Evolutionary conservation across 2,888 invertebrate genomes (phyloP), one percentile per base, ranked within the genome.

Genomic region (Drosophila lacicola): DNA sequence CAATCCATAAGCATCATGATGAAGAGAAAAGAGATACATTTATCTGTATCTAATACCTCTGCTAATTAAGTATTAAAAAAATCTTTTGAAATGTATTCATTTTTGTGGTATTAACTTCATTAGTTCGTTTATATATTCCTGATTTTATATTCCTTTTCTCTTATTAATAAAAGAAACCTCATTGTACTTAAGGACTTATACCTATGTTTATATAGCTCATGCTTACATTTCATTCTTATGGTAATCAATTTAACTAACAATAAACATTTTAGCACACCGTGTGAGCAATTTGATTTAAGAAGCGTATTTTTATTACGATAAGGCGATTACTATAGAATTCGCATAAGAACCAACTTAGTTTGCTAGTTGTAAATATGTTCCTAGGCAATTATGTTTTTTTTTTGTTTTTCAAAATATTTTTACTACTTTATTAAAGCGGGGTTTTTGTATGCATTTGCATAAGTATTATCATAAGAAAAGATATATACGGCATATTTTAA

Each of bases 251-350:
- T 19, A 19, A 39, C 9, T n/a, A 34, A 19, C 29, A 37, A 44
- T 33, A 37, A 21, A 36, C n/a, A 36, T 36, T 36, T 41, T 33
- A 29, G 17, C 63, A 25, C 19, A 36, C 14, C 10, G 14, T 14
- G 14, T 17, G 19, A 33, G 8, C 9, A 46, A 44, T 33, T 50
- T 51, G 0, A 8, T 4, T 19, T n/a, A 10, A 21, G 8, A 25
- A 1, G 1, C n/a, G n/a, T 6, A 42, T 21, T 67, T 71, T 60
- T 60, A 67, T 47, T 39, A 21, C 8, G 8, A 3, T 56, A 74
- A 67, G 55, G 11, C 39, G 55, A 34, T 74, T 74, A 67, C 37
- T 36, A 36, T 4, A 11, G 1, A 39, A 34, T 37, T 39, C 6
- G 17, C 11, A 17, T 4, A 9, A 14, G 13, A 63, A 36, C 47